Conservation (phyloP, 2,797 vertebrate genomes). For the Pipistrellus pygmaeus region DNA sequence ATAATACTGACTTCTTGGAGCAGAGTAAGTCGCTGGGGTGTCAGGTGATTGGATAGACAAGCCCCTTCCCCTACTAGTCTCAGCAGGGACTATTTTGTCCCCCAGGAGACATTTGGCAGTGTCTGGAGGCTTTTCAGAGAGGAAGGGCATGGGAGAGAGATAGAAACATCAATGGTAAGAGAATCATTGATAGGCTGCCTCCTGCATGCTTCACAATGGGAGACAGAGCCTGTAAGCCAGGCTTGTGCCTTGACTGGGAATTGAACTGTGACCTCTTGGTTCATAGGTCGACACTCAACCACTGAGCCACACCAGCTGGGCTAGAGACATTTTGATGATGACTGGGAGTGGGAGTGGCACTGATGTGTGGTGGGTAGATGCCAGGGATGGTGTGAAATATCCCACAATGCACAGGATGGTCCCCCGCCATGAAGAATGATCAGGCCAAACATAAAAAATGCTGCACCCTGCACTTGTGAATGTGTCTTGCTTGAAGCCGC, state of each 20-base stretch:
- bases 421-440: background rate
- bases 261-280: too few species aligned
- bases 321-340: too few species aligned
- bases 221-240: too few species aligned
- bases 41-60: background rate
- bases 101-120: background rate
- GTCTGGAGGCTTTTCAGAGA: background rate
- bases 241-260: too few species aligned
- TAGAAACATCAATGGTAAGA: too few species aligned
- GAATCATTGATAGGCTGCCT: too few species aligned
- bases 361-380: background rate
- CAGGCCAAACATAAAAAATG: background rate
- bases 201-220: too few species aligned
- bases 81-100: background rate
- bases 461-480: background rate
- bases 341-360: too few species aligned
- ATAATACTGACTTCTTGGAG: background rate
- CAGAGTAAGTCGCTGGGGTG: background rate
- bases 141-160: too few species aligned
- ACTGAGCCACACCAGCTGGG: too few species aligned
- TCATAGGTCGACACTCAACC: too few species aligned
- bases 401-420: background rate
- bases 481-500: background rate
- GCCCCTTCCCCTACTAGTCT: background rate
- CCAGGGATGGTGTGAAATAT: background rate